Percentiles rank a stretch among this genome's conserved stretches.
These are phyloP conservation scores for Sisyra terminalis DNA, from an alignment of 2,888 invertebrate genomes.

Conservation along the genomic window DNA sequence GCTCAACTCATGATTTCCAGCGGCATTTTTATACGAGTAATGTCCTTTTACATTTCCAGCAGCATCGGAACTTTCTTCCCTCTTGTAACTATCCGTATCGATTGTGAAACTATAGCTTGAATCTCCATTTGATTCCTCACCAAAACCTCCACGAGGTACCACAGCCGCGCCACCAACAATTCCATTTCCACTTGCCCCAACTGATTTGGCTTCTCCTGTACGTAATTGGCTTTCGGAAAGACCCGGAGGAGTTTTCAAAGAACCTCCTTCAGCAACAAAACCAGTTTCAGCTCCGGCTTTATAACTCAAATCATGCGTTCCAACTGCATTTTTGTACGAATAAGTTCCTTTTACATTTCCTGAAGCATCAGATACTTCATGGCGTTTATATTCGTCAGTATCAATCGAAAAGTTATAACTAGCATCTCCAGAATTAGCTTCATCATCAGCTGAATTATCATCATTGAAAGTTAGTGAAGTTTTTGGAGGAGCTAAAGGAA, in stretches of 20 bases:
- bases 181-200: too few species aligned
- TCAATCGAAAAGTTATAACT: conserved; percentile 18
- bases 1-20: conserved; percentile 9
- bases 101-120: conserved; percentile 14
- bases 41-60: conserved; percentile 11
- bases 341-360: conserved; percentile 18
- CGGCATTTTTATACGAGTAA: conserved; percentile 11
- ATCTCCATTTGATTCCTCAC: conserved; percentile 10
- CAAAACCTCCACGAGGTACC: not conserved
- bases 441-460: too few species aligned
- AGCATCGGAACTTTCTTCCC: conserved; percentile 11
- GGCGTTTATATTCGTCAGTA: conserved; percentile 15
- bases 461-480: too few species aligned
- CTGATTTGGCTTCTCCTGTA: too few species aligned
- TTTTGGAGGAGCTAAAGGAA: too few species aligned
- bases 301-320: conserved; percentile 16
- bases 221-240: conserved; percentile 9
- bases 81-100: conserved; percentile 11
- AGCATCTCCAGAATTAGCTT: conserved; percentile 13
- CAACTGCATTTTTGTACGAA: conserved; percentile 15
- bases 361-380: conserved; percentile 15
- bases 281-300: conserved; percentile 13
- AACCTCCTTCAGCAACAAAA: conserved; percentile 21
- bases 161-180: too few species aligned
- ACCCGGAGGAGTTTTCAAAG: conserved; percentile 18